phyloP scores from a whole-genome alignment of 2,888 invertebrate genomes.

The Sclerodermus sp. region DNA sequence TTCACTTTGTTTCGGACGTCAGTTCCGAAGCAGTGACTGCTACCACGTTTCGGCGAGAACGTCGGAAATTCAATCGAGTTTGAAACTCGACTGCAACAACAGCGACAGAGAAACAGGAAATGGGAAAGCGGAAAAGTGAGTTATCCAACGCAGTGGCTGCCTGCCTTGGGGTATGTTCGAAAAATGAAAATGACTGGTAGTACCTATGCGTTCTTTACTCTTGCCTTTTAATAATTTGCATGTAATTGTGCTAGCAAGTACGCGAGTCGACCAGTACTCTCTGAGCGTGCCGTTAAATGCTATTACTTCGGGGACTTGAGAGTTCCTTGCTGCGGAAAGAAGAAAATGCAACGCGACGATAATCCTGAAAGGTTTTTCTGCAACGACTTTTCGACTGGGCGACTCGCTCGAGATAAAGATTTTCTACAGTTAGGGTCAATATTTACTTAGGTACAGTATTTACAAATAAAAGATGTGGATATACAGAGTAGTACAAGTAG shows the following conservation, averaged over 20 bases:
- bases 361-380: background rate
- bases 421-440: slow-evolving; percentile 21
- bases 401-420: slow-evolving; percentile 4
- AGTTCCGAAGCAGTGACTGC: too few relatives aligned
- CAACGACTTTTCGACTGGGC: slow-evolving; percentile 4
- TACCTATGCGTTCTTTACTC: background rate
- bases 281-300: too few relatives aligned
- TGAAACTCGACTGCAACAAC: too few relatives aligned
- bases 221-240: slow-evolving; percentile 12
- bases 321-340: too few relatives aligned
- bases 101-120: too few relatives aligned
- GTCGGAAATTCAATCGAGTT: too few relatives aligned
- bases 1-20: too few relatives aligned
- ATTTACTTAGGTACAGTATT: slow-evolving; percentile 20
- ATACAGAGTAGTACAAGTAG: slow-evolving; percentile 22
- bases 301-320: too few relatives aligned
- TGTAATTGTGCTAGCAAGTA: slow-evolving; percentile 13
- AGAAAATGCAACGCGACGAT: too few relatives aligned
- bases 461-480: slow-evolving; percentile 12
- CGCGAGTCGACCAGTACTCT: slow-evolving; percentile 14
- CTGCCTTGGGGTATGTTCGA: background rate
- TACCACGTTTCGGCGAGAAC: too few relatives aligned
- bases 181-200: slow-evolving; percentile 22
- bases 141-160: too few relatives aligned
- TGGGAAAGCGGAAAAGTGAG: too few relatives aligned